These are phyloP conservation scores for Molossus alvarezi DNA, from an alignment of 2,797 vertebrate species.

Conservation along the genomic window DNA sequence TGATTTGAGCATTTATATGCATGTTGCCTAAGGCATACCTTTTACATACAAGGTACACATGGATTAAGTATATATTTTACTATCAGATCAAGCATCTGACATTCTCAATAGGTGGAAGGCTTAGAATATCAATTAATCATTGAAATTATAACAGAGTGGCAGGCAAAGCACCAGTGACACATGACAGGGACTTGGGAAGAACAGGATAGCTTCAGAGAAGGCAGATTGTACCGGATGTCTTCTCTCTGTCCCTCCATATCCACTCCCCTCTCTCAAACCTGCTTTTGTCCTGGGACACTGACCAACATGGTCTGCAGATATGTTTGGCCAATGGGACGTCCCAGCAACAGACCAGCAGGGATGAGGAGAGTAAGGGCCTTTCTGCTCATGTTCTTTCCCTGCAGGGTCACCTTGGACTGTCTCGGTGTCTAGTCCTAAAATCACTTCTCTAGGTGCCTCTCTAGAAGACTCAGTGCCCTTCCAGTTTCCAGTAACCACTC, in stretches of 20 bases:
- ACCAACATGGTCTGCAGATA: not conserved
- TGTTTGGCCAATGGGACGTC: not conserved
- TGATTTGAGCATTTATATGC: not conserved
- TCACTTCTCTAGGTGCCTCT: not conserved
- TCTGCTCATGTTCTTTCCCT: not conserved
- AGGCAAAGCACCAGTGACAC: not conserved
- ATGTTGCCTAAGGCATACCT: not conserved
- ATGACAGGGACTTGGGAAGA: not conserved
- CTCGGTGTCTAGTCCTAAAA: not conserved
- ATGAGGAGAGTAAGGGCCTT: not conserved
- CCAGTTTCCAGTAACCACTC: not conserved
- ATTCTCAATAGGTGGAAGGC: slow-evolving; percentile 51
- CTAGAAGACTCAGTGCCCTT: not conserved
- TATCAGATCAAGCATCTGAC: slow-evolving; percentile 21
- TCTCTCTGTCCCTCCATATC: not conserved
- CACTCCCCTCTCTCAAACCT: not conserved
- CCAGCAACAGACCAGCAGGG: not conserved
- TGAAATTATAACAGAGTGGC: slow-evolving; percentile 34
- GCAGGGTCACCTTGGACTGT: not conserved
- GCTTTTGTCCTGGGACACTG: not conserved
- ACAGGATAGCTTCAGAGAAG: not conserved
- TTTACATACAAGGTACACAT: not conserved
- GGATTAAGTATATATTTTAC: not conserved
- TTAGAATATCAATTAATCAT: not conserved
- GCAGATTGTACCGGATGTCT: not conserved